phyloP scores from a whole-genome alignment of 1,140 invertebrate genomes.

The Cydia fagiglandana region DNA sequence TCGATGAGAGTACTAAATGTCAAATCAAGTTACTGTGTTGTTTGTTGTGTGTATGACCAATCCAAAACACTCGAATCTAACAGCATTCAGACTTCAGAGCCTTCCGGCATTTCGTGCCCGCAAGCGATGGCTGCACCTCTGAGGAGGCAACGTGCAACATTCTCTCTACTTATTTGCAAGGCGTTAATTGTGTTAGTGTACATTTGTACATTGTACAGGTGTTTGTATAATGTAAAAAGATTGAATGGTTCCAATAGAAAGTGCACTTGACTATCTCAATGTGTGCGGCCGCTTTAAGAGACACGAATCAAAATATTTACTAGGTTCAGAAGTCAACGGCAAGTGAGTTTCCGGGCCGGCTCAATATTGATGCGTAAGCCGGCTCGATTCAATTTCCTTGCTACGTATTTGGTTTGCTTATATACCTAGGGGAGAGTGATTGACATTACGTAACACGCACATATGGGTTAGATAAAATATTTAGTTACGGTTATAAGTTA shows the following conservation, averaged over 20 bases:
- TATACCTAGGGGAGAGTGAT: constrained; percentile 23
- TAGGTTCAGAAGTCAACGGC: constrained; percentile 15
- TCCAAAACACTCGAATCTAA: no score
- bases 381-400: constrained; percentile 31
- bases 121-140: no score
- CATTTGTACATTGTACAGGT: no score
- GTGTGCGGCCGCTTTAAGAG: neutral
- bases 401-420: constrained; percentile 30
- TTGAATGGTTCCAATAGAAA: neutral
- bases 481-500: neutral
- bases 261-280: neutral
- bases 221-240: neutral
- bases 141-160: no score
- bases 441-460: constrained; percentile 14
- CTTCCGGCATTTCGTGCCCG: no score
- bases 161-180: no score
- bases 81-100: no score
- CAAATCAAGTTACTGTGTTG: no score
- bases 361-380: constrained; percentile 31
- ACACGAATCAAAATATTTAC: constrained; percentile 22
- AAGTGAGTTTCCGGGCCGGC: constrained; percentile 14
- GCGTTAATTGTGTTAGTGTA: no score
- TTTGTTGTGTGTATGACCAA: no score
- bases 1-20: no score
- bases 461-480: constrained; percentile 2